Base-by-base conservation (phyloP, 2,888 invertebrate species). In the Acleris emargana region DNA sequence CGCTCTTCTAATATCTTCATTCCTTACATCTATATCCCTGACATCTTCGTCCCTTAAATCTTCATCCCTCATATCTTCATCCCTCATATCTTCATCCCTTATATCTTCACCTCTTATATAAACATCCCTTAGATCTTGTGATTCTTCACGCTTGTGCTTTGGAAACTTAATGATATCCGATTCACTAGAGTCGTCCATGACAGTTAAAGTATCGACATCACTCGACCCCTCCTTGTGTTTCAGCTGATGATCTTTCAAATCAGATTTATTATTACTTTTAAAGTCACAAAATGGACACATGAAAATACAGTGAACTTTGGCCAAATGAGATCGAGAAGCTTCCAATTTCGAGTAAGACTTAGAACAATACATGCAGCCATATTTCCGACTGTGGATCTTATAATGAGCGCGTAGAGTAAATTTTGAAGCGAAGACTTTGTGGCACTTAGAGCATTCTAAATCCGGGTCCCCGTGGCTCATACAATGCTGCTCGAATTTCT, bases 401-500 rank as follows among this genome's bases (percentile, higher is more conserved):
- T 74, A 74, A 69, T 93, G 93, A 17, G 82, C 83, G 18, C 88
- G 84, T 4, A 93, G 74, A 7, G 88, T 88, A 62, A 86, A 88
- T 68, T 91, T 90, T 16, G 92, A 87, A 0, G 91, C 89, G 74
- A 90, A 93, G 0, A 93, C 91, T 75, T 93, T 93, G 18, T 79
- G 81, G 74, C 93, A 93, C 68, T 82, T 83, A 13, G 76, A 72
- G 68, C 93, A 93, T 77, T 93, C 91, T 5, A 88, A 64, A 0
- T 93, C 88, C 0, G 93, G 93, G 73, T 93, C 82, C 0, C 91
- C 91, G 63, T 93, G 93, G 0, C 86, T 87, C 25, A 83, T 74
- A 69, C 84, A 82, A 72, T 93, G 93, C 16, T 75, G 71, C 49
- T 88, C 84, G 64, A 86, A 89, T 69, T 91, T 92, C 59, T 82